phyloP scores from a whole-genome alignment of 2,888 invertebrate species.

The Latrodectus hesperus region DNA sequence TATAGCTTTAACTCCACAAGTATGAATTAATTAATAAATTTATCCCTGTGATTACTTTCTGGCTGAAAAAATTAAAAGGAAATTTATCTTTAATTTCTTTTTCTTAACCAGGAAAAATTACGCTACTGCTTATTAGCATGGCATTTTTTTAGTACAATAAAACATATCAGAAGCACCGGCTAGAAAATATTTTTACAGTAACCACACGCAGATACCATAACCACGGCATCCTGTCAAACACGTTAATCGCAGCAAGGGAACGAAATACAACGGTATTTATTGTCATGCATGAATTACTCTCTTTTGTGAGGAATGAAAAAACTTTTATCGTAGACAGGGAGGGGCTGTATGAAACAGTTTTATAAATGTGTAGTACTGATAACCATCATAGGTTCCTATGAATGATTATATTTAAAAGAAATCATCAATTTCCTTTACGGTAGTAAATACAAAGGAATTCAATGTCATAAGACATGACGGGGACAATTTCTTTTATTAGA shows the following conservation, averaged over 20 bases:
- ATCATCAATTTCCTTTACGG: too few species aligned
- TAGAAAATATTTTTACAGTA: background rate
- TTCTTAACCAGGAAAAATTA: too few species aligned
- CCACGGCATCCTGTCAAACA: slow-evolving; percentile 2
- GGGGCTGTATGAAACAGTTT: background rate
- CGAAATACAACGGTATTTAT: background rate
- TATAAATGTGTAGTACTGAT: background rate
- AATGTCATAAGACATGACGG: too few species aligned
- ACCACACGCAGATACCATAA: background rate
- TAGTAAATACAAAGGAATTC: too few species aligned
- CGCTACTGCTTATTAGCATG: too few species aligned
- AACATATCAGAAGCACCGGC: background rate
- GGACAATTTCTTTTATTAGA: too few species aligned
- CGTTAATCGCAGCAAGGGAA: background rate
- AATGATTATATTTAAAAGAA: too few species aligned
- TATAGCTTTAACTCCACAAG: too few species aligned
- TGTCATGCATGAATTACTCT: slow-evolving; percentile 32
- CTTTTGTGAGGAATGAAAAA: slow-evolving; percentile 15
- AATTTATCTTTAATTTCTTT: too few species aligned
- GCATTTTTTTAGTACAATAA: background rate
- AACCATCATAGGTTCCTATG: background rate
- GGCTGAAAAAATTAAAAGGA: too few species aligned
- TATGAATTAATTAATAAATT: too few species aligned
- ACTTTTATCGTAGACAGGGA: slow-evolving; percentile 1
- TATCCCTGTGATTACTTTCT: too few species aligned